Base-by-base conservation (phyloP, 2,888 invertebrate genomes). In the Andrena chrysosceles region DNA sequence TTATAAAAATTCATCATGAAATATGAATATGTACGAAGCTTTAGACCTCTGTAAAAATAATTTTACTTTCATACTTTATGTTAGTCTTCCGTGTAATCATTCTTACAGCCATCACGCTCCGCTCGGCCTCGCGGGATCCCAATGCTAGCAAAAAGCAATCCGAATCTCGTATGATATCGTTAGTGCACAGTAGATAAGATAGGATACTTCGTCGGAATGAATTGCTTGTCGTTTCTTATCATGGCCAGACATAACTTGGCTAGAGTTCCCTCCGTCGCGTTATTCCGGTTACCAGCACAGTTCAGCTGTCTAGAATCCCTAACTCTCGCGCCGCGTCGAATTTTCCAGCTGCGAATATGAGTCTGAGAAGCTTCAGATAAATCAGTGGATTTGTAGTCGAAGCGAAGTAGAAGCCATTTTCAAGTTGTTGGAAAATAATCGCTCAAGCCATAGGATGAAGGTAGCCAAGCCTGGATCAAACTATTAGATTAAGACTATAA, bases 221-320 rank as follows among this genome's bases (percentile, higher is more conserved):
- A 91, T 91, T 85, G 87, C 86, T 88, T 83, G 89, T 89, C 89
- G 86, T 87, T 88, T 78, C 88, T 89, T 90, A 91, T 91, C 90
- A 83, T 73, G 77, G 79, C 77, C 85, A 85, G 87, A 89, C 88
- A 89, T 90, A 91, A 91, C 86, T 90, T 87, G 85, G 84, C 72
- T 84, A 49, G 81, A 82, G 84, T 87, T 88, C 56, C 77, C 67
- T 76, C 59, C 78, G 52, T 69, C 54, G 67, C 73, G 20, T 81
- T 68, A 74, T 78, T 74, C 77, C 81, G 63, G 56, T 59, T 66
- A 73, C 60, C 62, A 29, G 80, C 31, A 23, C 56, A 49, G 80
- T 71, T 80, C 48, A 35, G 20, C 62, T 35, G 68, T 74, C 42
- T 59, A n/a, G 68, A 71, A 62, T 62, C 76, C 23, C 42, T 63